Conservation (phyloP, 2,888 invertebrate genomes). For the Epiblema foenella region DNA sequence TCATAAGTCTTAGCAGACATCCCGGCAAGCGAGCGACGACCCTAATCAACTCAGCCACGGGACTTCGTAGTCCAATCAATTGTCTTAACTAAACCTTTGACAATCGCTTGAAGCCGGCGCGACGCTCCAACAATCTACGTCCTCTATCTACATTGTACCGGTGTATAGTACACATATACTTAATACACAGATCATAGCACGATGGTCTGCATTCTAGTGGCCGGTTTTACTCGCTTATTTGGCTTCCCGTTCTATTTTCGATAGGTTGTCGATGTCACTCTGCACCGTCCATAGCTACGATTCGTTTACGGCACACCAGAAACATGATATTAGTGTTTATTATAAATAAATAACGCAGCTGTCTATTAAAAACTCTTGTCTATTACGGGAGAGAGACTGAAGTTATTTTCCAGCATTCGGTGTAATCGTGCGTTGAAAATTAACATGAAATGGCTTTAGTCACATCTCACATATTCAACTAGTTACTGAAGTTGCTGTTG, state of each 20-base stretch:
- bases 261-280: slow-evolving; percentile 51
- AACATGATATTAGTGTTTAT: slow-evolving; percentile 41
- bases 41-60: neutral
- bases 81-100: slow-evolving; percentile 17
- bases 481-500: neutral
- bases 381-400: slow-evolving; percentile 24
- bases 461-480: neutral
- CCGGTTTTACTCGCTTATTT: slow-evolving; percentile 56
- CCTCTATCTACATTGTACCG: slow-evolving; percentile 7
- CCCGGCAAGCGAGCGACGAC: neutral
- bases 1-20: neutral
- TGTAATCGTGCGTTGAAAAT: slow-evolving; percentile 13
- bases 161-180: slow-evolving; percentile 2
- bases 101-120: slow-evolving; percentile 27
- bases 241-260: slow-evolving; percentile 61
- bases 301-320: slow-evolving; percentile 32
- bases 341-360: slow-evolving; percentile 35
- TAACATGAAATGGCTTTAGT: slow-evolving; percentile 1
- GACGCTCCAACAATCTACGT: neutral
- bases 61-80: slow-evolving; percentile 3
- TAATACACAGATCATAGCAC: slow-evolving; percentile 44
- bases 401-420: slow-evolving; percentile 21
- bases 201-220: slow-evolving; percentile 58
- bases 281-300: slow-evolving; percentile 31
- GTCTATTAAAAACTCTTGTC: slow-evolving; percentile 35